phyloP scores from a whole-genome alignment of 1,140 invertebrate species.

The Procambarus virginalis region DNA sequence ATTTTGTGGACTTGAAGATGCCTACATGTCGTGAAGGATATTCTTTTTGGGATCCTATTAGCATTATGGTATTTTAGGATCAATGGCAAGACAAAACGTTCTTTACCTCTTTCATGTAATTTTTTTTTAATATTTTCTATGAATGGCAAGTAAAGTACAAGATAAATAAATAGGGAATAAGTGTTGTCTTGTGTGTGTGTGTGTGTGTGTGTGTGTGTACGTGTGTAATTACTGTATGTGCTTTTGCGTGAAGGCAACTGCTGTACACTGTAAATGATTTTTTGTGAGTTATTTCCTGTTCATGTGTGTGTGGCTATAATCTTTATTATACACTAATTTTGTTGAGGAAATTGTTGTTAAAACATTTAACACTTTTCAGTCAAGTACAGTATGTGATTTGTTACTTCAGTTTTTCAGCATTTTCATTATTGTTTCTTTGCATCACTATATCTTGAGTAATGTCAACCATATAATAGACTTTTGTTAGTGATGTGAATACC shows the following conservation, averaged over 20 bases:
- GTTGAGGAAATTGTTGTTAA: neutral
- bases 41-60: conserved; percentile 48
- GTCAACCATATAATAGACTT: neutral
- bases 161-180: conserved; percentile 58
- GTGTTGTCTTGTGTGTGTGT: conserved; percentile 37
- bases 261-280: neutral
- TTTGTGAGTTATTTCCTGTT: neutral
- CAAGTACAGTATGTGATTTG: neutral
- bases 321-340: neutral
- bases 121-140: conserved; percentile 49
- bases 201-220: conserved; percentile 48
- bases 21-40: conserved; percentile 42
- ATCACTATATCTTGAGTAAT: neutral
- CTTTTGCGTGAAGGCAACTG: conserved; percentile 33
- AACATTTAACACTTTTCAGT: neutral
- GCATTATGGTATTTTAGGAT: conserved; percentile 57
- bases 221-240: conserved; percentile 34
- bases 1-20: conserved; percentile 53
- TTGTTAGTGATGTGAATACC: neutral
- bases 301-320: neutral
- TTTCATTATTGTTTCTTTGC: neutral
- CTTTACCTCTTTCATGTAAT: conserved; percentile 57
- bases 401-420: neutral
- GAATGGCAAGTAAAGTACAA: conserved; percentile 65
- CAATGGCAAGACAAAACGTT: conserved; percentile 60